These are phyloP conservation scores for Pristionchus entomophagus DNA, from an alignment of 2,888 invertebrate genomes.

Conservation along the genomic window DNA sequence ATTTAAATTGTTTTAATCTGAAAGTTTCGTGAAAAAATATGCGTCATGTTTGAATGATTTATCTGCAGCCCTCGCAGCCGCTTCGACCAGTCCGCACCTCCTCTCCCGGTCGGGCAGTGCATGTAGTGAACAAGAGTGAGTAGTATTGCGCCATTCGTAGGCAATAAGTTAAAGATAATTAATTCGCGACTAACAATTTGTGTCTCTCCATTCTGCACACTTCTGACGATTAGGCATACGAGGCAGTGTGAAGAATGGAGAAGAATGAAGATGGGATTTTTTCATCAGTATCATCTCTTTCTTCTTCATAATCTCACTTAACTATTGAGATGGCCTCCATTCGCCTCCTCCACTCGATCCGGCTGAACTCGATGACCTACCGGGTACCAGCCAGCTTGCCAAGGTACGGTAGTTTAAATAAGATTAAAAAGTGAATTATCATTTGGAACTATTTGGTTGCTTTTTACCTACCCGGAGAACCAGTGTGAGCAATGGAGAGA, in stretches of 20 bases:
- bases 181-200: too few species aligned
- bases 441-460: too few species aligned
- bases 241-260: too few species aligned
- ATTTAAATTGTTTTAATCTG: too few species aligned
- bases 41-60: background rate
- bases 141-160: background rate
- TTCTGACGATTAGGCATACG: too few species aligned
- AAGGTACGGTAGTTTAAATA: slow-evolving; percentile 22
- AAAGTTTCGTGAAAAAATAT: background rate
- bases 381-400: slow-evolving; percentile 37
- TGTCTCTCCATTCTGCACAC: too few species aligned
- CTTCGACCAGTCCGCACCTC: background rate
- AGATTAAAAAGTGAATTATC: background rate
- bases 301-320: background rate
- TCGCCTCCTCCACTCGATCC: slow-evolving; percentile 70
- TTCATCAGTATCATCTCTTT: too few species aligned
- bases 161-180: too few species aligned
- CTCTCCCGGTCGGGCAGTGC: slow-evolving; percentile 60
- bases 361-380: slow-evolving; percentile 56
- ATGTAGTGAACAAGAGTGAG: slow-evolving; percentile 52
- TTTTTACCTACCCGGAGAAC: too few species aligned
- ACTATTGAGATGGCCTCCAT: slow-evolving; percentile 43
- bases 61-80: background rate
- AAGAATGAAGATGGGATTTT: too few species aligned
- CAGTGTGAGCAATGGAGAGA: too few species aligned